These are phyloP conservation scores for Asobara japonica DNA, from an alignment of 1,140 invertebrate species.

Conservation along the genomic window DNA sequence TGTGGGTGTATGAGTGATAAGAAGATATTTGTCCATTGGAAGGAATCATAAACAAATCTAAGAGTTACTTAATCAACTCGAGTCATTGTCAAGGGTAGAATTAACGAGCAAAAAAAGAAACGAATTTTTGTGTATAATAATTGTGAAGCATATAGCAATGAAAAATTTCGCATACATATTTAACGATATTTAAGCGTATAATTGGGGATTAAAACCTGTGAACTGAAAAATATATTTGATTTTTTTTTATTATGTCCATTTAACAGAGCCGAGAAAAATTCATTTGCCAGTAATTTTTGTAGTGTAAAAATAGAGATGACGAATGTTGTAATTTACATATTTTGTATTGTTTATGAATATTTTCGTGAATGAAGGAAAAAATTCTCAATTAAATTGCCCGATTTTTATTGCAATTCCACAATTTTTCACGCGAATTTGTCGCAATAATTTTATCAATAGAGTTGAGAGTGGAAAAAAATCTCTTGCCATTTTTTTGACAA, in stretches of 20 bases:
- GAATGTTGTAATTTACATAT: neutral
- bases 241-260: neutral
- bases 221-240: neutral
- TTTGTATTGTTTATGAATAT: neutral
- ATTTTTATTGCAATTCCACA: too few relatives aligned
- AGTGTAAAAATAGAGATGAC: neutral
- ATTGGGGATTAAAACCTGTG: neutral
- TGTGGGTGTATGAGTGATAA: neutral
- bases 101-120: constrained; percentile 26
- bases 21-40: constrained; percentile 39
- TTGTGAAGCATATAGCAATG: neutral
- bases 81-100: constrained; percentile 53
- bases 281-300: neutral
- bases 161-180: constrained; percentile 2
- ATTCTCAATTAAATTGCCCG: too few relatives aligned
- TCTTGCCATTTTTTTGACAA: neutral
- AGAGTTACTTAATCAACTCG: constrained; percentile 54
- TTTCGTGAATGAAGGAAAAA: neutral
- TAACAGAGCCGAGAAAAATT: neutral
- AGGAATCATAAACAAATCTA: neutral
- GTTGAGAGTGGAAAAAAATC: neutral
- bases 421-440: too few relatives aligned
- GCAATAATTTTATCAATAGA: too few relatives aligned
- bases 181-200: neutral
- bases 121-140: constrained; percentile 16